Conservation (phyloP, 2,888 invertebrate genomes). For the Aspidiotus rigidus region DNA sequence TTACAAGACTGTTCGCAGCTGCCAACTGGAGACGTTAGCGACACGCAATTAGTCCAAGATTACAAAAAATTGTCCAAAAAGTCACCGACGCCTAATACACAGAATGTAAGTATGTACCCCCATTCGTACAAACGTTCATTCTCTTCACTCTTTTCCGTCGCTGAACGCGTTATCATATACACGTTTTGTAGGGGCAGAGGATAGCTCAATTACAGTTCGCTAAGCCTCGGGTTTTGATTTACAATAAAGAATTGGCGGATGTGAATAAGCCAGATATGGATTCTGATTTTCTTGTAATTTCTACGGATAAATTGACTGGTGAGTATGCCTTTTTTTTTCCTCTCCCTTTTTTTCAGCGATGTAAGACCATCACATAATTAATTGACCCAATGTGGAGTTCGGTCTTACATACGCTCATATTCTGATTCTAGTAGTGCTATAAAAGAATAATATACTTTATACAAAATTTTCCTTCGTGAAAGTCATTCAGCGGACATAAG, state of each 20-base stretch:
- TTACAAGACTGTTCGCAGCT: slow-evolving; percentile 71
- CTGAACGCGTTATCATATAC: not conserved
- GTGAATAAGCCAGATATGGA: slow-evolving; percentile 50
- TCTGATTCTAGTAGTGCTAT: not conserved
- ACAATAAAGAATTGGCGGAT: slow-evolving; percentile 48
- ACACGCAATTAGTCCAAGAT: slow-evolving; percentile 68
- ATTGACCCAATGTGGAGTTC: not conserved
- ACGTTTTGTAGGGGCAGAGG: slow-evolving; percentile 22
- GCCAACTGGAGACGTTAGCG: slow-evolving; percentile 54
- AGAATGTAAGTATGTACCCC: slow-evolving; percentile 20
- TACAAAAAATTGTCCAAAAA: slow-evolving; percentile 53
- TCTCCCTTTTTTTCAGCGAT: too few relatives aligned
- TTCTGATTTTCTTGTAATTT: slow-evolving; percentile 48
- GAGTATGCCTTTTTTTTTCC: not conserved
- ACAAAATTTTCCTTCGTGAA: too few relatives aligned
- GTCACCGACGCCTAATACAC: slow-evolving; percentile 24
- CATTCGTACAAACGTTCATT: not conserved
- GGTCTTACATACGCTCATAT: not conserved
- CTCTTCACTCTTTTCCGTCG: not conserved
- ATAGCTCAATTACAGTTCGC: slow-evolving; percentile 49
- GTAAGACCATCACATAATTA: not conserved
- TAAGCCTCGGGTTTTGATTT: slow-evolving; percentile 54
- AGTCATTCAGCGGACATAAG: too few relatives aligned
- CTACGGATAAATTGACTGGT: slow-evolving; percentile 31
- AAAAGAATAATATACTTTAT: too few relatives aligned